Conservation (phyloP, 1,140 invertebrate genomes). For the Magallana ariakensis region DNA sequence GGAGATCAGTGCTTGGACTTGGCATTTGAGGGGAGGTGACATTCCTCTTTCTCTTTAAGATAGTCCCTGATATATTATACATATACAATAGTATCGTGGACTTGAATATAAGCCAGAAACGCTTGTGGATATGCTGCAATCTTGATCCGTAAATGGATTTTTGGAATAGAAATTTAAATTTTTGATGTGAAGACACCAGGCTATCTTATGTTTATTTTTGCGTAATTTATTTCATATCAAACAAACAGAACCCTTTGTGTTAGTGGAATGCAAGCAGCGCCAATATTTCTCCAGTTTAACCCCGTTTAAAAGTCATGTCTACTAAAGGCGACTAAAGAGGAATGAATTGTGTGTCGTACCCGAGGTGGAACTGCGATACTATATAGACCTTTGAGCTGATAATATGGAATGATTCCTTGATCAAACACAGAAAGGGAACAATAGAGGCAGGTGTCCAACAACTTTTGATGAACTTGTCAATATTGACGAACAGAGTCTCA, state of each 20-base stretch:
- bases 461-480: conserved; percentile 38
- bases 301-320: conserved; percentile 28
- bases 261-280: background rate
- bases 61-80: too few species aligned
- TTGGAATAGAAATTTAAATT: conserved; percentile 19
- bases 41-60: background rate
- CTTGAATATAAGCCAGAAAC: conserved; percentile 14
- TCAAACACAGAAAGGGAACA: conserved; percentile 28
- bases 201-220: conserved; percentile 31
- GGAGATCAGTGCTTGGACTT: background rate
- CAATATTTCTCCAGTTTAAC: conserved; percentile 25
- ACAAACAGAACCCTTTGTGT: conserved; percentile 5
- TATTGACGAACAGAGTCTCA: conserved; percentile 31
- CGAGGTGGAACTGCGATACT: background rate
- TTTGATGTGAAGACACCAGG: conserved; percentile 4
- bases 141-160: background rate
- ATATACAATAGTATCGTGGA: background rate
- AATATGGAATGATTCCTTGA: conserved; percentile 32
- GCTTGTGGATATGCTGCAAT: background rate
- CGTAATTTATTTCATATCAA: conserved; percentile 14
- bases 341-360: background rate
- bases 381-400: conserved; percentile 25
- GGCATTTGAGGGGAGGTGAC: background rate
- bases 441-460: conserved; percentile 32
- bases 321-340: background rate